Base-by-base conservation (phyloP, 2,797 vertebrate genomes). In the Mormyrus proboscirostris region DNA sequence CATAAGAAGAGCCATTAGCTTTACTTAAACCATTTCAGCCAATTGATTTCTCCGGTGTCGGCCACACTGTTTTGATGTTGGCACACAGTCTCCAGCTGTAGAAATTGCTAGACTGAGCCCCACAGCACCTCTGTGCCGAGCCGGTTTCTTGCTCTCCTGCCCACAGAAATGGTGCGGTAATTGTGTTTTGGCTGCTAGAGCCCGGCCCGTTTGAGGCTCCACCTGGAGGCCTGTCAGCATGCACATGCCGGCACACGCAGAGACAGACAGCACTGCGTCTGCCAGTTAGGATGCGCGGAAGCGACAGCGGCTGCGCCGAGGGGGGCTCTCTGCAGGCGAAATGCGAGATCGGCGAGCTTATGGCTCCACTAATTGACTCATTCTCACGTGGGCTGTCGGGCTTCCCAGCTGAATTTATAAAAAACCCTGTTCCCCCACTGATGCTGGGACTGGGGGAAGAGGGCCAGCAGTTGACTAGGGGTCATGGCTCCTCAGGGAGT, bases 71-170 rank as follows among this genome's bases (percentile, higher is more conserved):
- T 88, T 73, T 51, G 91, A 93, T 90, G 92, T 92, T 93, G 87
- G 69, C 87, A 88, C 29, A 73, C 33, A 10, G 90, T 91, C 93
- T 92, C 92, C 90, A 91, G 93, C 92, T 90, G 92, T 65, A 89
- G 73, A 79, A 44, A 79, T 79, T 79, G 73, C 73, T n/a, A 79
- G 73, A 79, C 33, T n/a, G 73, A 44, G 73, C 73, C 73, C 41
- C 33, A 19, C 41, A 79, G 73, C 41, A 6, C 2, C 14, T 2
- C 14, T 16, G 33, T 1, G 4, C 73, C 4, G 38, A 41, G 73
- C 38, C 41, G 38, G 38, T 41, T 79, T 79, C 38, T 44, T 79
- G 29, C 38, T 44, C 38, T 2, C 33, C 73, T 79, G 73, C 73
- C 65, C 29, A 4, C 65, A 38, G 65, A 38, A 73, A 38, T 12